phyloP scores from a whole-genome alignment of 2,113 vertebrate species.

The Anolis carolinensis region DNA sequence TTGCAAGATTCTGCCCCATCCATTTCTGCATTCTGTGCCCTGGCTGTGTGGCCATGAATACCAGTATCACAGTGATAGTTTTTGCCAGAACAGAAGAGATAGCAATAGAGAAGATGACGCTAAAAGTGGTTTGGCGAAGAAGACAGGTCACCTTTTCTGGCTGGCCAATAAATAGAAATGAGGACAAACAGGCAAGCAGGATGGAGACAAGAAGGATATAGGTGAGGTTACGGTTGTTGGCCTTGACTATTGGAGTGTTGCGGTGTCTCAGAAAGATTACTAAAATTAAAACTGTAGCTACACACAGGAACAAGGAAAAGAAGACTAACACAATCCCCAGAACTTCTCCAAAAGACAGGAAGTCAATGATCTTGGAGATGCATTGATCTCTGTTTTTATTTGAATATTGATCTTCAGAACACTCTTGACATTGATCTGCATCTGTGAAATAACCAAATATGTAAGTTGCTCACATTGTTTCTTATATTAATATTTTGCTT shows the following conservation, averaged over 20 bases:
- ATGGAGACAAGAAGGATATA: constrained; percentile 1
- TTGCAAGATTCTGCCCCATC: neutral
- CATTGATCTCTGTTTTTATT: neutral
- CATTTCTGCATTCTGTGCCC: neutral
- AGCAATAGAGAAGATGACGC: neutral
- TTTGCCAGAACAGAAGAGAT: constrained; percentile 17
- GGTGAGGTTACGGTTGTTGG: constrained; percentile 19
- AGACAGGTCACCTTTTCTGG: neutral
- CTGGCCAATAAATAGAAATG: neutral
- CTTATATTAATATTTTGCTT: neutral
- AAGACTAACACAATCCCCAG: neutral
- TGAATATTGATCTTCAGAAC: constrained; percentile 11
- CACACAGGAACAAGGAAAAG: neutral
- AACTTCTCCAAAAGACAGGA: neutral
- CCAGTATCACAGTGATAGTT: neutral
- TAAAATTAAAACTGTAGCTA: neutral
- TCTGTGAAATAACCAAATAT: constrained; percentile 1
- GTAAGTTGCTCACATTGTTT: neutral
- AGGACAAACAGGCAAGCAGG: neutral
- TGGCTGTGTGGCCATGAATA: constrained; percentile 4
- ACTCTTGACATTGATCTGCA: neutral
- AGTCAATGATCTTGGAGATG: neutral
- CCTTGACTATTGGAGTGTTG: constrained; percentile 8
- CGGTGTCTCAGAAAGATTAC: neutral
- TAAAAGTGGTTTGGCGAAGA: neutral